Evolutionary conservation across 2,888 invertebrate genomes (phyloP), one percentile per base, ranked within the genome.

Genomic region (Melinaea marsaeus): DNA sequence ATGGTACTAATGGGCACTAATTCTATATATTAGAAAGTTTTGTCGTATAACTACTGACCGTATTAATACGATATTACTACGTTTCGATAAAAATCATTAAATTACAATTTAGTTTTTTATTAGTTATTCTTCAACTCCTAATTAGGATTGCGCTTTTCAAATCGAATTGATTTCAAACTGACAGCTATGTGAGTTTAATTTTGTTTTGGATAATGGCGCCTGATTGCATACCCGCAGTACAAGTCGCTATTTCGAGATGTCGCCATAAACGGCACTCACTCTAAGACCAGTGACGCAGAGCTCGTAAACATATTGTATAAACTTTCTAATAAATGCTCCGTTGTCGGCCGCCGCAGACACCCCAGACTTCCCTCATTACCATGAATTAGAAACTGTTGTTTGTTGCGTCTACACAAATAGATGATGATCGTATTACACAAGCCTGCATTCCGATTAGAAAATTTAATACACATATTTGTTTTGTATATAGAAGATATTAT

Each of bases 241-340:
- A 84, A 85, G 87, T 86, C 86, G 83, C 88, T 90, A 88, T 90
- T 88, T 89, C 83, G 86, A 89, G 88, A 88, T 89, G 82, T 79
- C 74, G 78, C 89, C 90, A 86, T 90, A 90, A 88, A 88, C 83
- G 88, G 84, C 72, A 64, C 59, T 56, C 78, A 75, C 78, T 78
- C 79, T 71, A 73, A 79, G 74, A 76, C 75, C 75, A 71, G 72
- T 75, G 76, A 74, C 79, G 77, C 76, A 72, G 66, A 69, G 69
- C 68, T 66, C 71, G 70, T 73, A 74, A 72, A 74, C 70, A 73
- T 72, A 72, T 76, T 79, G 69, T 71, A 63, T 67, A 67, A 66
- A 81, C 84, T 84, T 86, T 86, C 85, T 84, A 85, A 81, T 81
- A 81, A 81, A 79, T 77, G 71, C 78, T 73, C 74, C 75, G 62